Percentiles rank a stretch among this genome's conserved stretches.
Conservation (phyloP, 1,140 invertebrate genomes). For the Glomeris maerens region DNA sequence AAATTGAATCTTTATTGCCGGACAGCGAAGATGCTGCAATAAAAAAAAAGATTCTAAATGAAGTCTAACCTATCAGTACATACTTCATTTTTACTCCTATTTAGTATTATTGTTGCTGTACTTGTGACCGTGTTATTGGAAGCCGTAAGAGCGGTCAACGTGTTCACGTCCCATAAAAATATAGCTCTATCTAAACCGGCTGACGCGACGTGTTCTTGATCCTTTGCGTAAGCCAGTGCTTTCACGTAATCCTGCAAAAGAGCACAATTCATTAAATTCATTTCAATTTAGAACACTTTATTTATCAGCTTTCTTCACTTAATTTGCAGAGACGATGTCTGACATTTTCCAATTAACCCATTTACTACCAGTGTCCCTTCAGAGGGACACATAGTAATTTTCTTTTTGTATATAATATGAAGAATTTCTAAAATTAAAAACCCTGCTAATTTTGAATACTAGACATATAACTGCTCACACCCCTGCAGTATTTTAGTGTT, state of each 20-base stretch:
- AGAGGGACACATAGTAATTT: no score
- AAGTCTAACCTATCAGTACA: no score
- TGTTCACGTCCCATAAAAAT: constrained; percentile 98
- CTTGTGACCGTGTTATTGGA: constrained; percentile 98
- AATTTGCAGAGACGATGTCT: no score
- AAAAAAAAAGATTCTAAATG: constrained; percentile 10
- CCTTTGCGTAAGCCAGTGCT: constrained; percentile 94
- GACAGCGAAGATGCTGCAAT: constrained; percentile 76
- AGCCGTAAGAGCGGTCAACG: constrained; percentile 88
- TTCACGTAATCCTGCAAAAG: constrained; percentile 77
- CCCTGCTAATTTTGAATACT: no score
- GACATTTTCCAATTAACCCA: no score
- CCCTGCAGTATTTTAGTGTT: no score
- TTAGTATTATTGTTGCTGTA: constrained; percentile 33
- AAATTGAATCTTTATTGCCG: constrained; percentile 97
- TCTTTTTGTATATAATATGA: no score
- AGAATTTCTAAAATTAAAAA: no score
- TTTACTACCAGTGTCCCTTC: no score
- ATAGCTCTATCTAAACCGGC: constrained; percentile 94
- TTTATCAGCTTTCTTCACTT: background rate
- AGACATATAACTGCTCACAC: no score
- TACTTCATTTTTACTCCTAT: no score
- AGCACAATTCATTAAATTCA: constrained; percentile 6
- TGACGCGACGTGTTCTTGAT: constrained; percentile 92
- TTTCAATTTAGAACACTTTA: no score